Base-by-base conservation (phyloP, 2,888 invertebrate genomes). In the Cheilosia variabilis region DNA sequence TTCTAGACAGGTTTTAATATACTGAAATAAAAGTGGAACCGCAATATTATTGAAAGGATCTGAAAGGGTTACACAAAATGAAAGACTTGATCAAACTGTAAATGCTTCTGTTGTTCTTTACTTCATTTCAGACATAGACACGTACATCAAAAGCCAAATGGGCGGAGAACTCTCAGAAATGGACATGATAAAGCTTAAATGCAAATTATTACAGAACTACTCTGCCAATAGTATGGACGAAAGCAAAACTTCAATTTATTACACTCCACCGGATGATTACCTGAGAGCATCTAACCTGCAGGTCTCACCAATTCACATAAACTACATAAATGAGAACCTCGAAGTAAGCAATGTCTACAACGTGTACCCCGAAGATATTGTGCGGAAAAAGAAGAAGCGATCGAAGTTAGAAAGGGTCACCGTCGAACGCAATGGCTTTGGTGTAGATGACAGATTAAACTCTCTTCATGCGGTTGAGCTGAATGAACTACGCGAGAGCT, bases 161-260 rank as follows among this genome's bases (percentile, higher is more conserved):
- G 89, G 78, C 58, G 88, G 78, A 62, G 89, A 90, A 50, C 87
- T 89, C 62, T 89, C 87, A 66, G 86, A 89, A 72, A 89, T 90
- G 79, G 90, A 90, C 78, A 87, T 91, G 73, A 89, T 90, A 71
- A 88, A 89, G 71, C 88, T 91, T 27, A 92, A 90, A 73, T 88
- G 88, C 10, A 90, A 91, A 88, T 78, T 91, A 50, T 87, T 88
- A 65, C 88, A 90, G 45, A 89, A 90, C 78, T 90, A 90, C 86
- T 90, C 91, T 4, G 68, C 88, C 1, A 88, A 88, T 75, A 88
- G 88, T 53, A 80, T 87, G 66, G 88, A 88, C 60, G 95, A 95
- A 88, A 96, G 96, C 91, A 95, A 94, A 90, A 93, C 95, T 89
- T 96, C 96, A 63, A 94, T 97, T 66, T 97, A 97, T 92, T 97